These are phyloP conservation scores for Folsomia candida DNA, from an alignment of 2,888 invertebrate genomes.

Conservation along the genomic window DNA sequence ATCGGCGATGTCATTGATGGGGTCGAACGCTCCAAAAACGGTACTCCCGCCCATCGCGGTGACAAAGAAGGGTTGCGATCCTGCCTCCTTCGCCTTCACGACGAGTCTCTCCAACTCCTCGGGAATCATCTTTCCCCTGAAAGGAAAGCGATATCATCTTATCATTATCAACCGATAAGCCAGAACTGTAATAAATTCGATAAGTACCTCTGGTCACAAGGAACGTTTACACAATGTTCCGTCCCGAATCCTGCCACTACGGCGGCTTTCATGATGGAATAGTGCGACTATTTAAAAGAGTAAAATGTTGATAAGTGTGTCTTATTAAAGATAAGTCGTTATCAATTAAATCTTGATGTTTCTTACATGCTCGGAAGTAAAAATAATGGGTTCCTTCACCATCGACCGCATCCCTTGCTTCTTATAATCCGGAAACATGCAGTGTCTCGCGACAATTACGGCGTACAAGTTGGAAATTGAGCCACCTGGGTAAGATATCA, in stretches of 20 bases:
- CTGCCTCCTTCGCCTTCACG: conserved; percentile 74
- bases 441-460: conserved; percentile 90
- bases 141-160: too few relatives aligned
- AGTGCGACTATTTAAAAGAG: conserved; percentile 81
- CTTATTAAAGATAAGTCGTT: too few relatives aligned
- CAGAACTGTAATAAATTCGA: too few relatives aligned
- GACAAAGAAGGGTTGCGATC: conserved; percentile 92
- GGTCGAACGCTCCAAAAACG: conserved; percentile 95
- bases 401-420: conserved; percentile 83
- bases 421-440: conserved; percentile 92
- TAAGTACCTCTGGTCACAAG: conserved; percentile 75
- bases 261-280: conserved; percentile 92
- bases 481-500: too few relatives aligned
- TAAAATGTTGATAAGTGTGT: too few relatives aligned
- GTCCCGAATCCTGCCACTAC: conserved; percentile 90
- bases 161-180: too few relatives aligned
- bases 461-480: conserved; percentile 97
- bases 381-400: conserved; percentile 90
- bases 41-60: conserved; percentile 94
- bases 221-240: conserved; percentile 87
- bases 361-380: conserved; percentile 91
- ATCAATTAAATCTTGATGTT: too few relatives aligned
- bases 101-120: conserved; percentile 84
- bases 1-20: conserved; percentile 86
- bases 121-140: conserved; percentile 82